phyloP scores from a whole-genome alignment of 2,113 vertebrate genomes.

The Meleagris gallopavo region DNA sequence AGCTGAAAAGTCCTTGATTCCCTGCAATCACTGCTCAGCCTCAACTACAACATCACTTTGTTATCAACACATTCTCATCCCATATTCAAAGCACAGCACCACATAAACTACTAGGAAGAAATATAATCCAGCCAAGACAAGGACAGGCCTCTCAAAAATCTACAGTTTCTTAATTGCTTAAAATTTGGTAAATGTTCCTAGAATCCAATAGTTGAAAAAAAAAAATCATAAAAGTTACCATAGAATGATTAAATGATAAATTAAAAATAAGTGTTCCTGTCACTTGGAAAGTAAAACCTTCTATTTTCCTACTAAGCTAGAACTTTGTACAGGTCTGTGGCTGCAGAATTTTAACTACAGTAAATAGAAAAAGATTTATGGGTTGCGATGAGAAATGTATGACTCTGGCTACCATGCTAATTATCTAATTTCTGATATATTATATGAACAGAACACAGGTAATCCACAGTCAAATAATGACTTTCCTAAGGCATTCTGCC shows the following conservation, averaged over 20 bases:
- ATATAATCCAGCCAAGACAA: neutral
- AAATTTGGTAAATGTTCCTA: neutral
- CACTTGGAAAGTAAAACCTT: neutral
- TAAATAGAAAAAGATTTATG: neutral
- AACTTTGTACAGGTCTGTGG: neutral
- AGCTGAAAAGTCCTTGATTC: no score
- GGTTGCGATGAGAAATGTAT: neutral
- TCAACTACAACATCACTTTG: no score
- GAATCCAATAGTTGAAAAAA: neutral
- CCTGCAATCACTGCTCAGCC: no score
- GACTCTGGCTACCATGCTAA: neutral
- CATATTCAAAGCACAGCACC: no score
- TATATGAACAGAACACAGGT: neutral
- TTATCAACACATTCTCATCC: no score
- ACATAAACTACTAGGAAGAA: no score
- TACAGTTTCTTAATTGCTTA: neutral
- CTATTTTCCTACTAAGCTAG: neutral
- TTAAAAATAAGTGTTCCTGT: neutral
- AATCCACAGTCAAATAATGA: neutral
- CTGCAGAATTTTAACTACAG: neutral
- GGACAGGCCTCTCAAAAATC: neutral
- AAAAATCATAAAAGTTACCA: neutral
- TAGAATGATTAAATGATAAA: neutral
- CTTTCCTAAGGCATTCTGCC: neutral
- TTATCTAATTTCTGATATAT: neutral